Percentiles rank a stretch among this genome's conserved stretches.
phyloP scores from a whole-genome alignment of 1,140 invertebrate genomes.

The Brachionus calyciflorus region DNA sequence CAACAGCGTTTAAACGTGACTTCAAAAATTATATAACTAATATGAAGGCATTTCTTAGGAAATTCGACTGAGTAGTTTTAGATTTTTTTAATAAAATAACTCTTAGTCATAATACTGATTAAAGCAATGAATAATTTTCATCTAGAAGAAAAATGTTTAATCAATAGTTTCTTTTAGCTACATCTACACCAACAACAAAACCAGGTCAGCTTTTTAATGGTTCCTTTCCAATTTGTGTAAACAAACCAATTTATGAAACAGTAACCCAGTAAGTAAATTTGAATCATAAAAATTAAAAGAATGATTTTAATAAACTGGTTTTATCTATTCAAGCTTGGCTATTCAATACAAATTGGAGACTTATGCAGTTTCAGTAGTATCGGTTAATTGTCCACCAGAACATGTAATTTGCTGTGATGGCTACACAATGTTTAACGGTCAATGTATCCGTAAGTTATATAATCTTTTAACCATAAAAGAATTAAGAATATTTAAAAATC shows the following conservation, averaged over 20 bases:
- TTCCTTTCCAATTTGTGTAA: slow-evolving; percentile 17
- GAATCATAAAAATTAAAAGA: neutral
- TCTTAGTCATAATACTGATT: too few relatives aligned
- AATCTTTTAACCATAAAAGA: neutral
- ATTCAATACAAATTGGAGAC: slow-evolving; percentile 30
- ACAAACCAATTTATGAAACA: slow-evolving; percentile 42
- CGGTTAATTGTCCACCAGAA: slow-evolving; percentile 7
- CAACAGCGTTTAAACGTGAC: too few relatives aligned
- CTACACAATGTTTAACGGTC: slow-evolving; percentile 43
- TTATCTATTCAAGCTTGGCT: slow-evolving; percentile 24
- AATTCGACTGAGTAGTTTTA: too few relatives aligned
- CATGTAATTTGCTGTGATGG: slow-evolving; percentile 37
- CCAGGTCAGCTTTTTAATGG: neutral
- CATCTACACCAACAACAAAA: neutral
- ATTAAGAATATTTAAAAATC: neutral
- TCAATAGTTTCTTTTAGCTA: neutral
- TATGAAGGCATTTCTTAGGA: too few relatives aligned
- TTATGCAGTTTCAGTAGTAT: slow-evolving; percentile 24
- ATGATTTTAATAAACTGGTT: neutral
- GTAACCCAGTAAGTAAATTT: slow-evolving; percentile 25
- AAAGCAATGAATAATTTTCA: too few relatives aligned
- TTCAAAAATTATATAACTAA: too few relatives aligned
- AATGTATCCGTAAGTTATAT: slow-evolving; percentile 38
- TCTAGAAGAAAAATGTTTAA: too few relatives aligned
- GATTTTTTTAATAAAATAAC: too few relatives aligned